Evolutionary conservation across 2,113 vertebrate species (phyloP), one percentile per base, ranked within the genome.

Genomic region (Paradoxurus hermaphroditus): DNA sequence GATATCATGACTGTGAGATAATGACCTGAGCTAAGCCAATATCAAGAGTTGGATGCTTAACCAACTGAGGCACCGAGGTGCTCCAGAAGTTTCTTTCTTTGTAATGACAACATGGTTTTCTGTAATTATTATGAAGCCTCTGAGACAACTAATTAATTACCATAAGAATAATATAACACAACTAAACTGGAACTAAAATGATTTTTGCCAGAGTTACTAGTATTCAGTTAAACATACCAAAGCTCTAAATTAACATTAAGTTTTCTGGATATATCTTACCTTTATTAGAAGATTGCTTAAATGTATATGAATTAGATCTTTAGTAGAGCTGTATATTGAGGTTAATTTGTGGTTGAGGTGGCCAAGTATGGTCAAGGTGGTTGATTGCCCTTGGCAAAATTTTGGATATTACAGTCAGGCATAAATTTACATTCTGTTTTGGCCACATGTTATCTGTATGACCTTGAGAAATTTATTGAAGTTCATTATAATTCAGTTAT

Each of bases 201-300:
- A 39, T 95, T 96, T 95, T 86, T 79, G 49, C 4, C 49, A 75
- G 18, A 85, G 49, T 86, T 44, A 77, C 91, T 89, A 86, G 23
- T 91, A 82, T 72, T 89, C 23, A 94, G 18, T 39, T 89, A 93
- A 86, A 97, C 39, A 51, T 67, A 90, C 15, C 67, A 89, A 85
- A 86, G 4, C 6, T 91, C 23, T 75, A 91, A 94, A 77, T 68
- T 90, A 86, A 67, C 83, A 70, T 89, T 86, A 84, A 59, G 14
- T 86, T 92, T 11, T 49, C 36, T 73, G 1, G 36, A 1, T 91
- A 4, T 91, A 23, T 68, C 34, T 83, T 94, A 75, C 27, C 51
- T n/a, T 85, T 86, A 86, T 91, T 94, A 72, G 39, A 87, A 93
- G 41, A 51, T 23, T 82, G 62, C 18, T 94, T 62, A 86, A 39